Evolutionary conservation across 2,797 vertebrate species (phyloP), one percentile per base, ranked within the genome.

Genomic region (Centroberyx gerrardi): DNA sequence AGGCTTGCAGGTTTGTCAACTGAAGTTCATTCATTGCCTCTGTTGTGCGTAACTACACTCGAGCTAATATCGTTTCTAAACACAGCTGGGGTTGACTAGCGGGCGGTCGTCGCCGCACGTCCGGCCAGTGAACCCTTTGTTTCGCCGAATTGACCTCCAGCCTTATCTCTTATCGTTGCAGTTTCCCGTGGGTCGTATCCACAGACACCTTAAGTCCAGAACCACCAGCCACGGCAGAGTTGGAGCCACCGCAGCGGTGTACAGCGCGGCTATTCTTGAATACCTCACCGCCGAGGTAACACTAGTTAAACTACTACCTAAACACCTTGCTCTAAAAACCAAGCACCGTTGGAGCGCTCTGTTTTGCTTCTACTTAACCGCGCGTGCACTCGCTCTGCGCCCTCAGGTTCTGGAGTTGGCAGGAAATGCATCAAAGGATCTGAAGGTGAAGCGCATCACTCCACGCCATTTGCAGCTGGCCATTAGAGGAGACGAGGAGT

Each of bases 281-380:
- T 99, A 99, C 87, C 96, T 99, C 71, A 99, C 98, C 0, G 98
- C 98, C 0, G 98, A 99, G 96, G 97, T 98, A 92, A 63, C 3
- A 3, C 40, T 42, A 12, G 40, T 42, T 42, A 9, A 42, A 10
- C 40, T 42, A 10, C 40, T 42, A 12, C 10, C 8, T 42, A 10
- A 42, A 1, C 2, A 8, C 1, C 40, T 42, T 9, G 3, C 40
- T 9, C 2, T 12, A 42, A 10, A 13, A 42, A 3, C 40, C 3
- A 38, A 38, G 36, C 6, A 38, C 6, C 36, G 1, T 8, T 8
- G 36, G 36, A 38, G 36, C 6, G 31, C 28, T 0, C 22, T 33
- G 2, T 9, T 40, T 36, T 53, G 8, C 22, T 53, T 9, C 8
- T 33, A 12, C 15, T 2, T 14, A 3, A 1, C 5, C 8, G 12